These are phyloP conservation scores for Rhadina sibilatrix DNA, from an alignment of 2,113 vertebrate species.

Conservation along the genomic window DNA sequence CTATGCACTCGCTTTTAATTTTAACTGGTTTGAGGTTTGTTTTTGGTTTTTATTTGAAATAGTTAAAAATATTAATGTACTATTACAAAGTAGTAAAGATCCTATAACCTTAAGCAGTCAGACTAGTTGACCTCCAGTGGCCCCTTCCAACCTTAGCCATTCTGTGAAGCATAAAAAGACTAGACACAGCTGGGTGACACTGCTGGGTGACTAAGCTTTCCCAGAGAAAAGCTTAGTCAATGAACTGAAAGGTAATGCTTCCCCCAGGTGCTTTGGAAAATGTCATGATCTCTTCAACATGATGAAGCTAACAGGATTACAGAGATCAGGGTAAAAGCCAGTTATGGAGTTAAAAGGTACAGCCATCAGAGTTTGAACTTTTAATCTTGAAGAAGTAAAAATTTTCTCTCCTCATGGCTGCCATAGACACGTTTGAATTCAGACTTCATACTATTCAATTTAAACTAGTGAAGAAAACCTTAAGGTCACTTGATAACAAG, in stretches of 20 bases:
- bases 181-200: conserved; percentile 32
- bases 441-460: conserved; percentile 41
- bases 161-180: conserved; percentile 40
- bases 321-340: conserved; percentile 64
- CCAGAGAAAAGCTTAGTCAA: conserved; percentile 38
- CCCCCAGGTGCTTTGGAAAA: conserved; percentile 56
- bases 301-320: conserved; percentile 60
- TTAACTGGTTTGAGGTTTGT: neutral
- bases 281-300: conserved; percentile 68
- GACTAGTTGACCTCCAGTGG: neutral
- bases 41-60: neutral
- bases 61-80: neutral
- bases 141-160: neutral
- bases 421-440: neutral
- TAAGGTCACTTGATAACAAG: conserved; percentile 43
- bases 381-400: conserved; percentile 62
- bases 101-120: neutral
- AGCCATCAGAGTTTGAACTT: conserved; percentile 66
- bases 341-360: conserved; percentile 61
- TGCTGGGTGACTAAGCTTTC: neutral
- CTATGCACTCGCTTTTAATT: neutral
- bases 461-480: conserved; percentile 50
- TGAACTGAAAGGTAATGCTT: conserved; percentile 61
- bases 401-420: conserved; percentile 46
- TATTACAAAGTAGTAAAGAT: conserved; percentile 24